Conservation (phyloP, 2,113 vertebrate species). For the Psephotus haematonotus region DNA sequence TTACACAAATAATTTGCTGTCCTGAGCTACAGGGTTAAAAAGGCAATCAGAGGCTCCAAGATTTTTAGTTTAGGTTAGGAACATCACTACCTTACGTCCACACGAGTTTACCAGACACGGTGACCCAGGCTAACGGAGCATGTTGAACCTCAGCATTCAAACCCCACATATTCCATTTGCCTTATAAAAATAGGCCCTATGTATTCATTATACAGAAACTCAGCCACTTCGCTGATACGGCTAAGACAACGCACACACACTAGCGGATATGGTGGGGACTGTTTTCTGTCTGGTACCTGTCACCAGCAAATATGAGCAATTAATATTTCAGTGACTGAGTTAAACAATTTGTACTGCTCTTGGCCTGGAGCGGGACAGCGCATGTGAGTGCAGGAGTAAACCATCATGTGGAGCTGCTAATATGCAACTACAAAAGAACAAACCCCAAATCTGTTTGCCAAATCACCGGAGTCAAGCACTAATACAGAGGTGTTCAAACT, state of each 20-base stretch:
- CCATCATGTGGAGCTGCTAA: background rate
- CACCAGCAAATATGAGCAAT: background rate
- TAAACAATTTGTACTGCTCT: background rate
- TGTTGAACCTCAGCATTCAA: background rate
- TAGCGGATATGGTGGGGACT: background rate
- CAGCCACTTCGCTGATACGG: background rate
- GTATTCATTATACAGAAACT: background rate
- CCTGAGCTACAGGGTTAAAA: background rate
- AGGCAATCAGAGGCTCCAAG: background rate
- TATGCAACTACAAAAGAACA: background rate
- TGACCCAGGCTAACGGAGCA: background rate
- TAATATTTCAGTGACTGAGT: background rate
- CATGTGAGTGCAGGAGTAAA: background rate
- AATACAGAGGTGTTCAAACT: constrained; percentile 22
- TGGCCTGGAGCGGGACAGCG: background rate
- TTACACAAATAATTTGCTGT: background rate
- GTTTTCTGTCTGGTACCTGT: background rate
- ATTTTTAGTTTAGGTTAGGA: background rate
- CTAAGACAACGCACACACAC: background rate
- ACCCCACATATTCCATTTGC: background rate
- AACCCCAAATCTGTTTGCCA: background rate
- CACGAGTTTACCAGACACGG: background rate
- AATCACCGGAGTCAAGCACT: constrained; percentile 15
- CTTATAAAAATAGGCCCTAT: background rate
- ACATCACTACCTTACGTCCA: background rate